Base-by-base conservation (phyloP, 2,888 invertebrate species). In the Calameuta pallipes region DNA sequence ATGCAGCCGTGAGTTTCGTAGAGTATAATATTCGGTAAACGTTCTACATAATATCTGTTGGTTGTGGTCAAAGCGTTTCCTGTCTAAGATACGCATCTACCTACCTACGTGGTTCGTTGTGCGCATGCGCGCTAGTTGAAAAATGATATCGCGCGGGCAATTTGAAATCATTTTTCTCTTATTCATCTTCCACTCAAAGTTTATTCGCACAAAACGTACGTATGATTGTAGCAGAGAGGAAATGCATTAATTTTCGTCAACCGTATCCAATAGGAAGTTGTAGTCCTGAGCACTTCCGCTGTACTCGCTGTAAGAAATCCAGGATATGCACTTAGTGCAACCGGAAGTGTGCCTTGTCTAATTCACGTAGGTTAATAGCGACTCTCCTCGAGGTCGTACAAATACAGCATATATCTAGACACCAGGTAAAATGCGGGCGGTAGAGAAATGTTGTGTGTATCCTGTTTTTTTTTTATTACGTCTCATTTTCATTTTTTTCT, bases 321-420 rank as follows among this genome's bases (percentile, higher is more conserved):
- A 76, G 84, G 83, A 82, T 83, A 82, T 81, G 84, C 86, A 86
- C 85, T 88, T 84, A 84, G 81, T 75, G 75, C 76, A 83, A 80
- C 80, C 86, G 87, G 87, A 88, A 88, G 85, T 79, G 83, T 77
- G 80, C 70, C 85, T 84, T 83, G 85, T 85, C 85, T 83, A 86
- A 88, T 87, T 87, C 85, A 86, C 86, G 80, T 82, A 56, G 9
- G 56, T 56, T 56, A 56, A 56, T 6, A 56, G 56, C 56, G 56
- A 23, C 23, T 15, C 56, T 23, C 56, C 56, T 41, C 41, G 15
- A 56, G 23, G 56, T 23, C 2, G 2, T 23, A 56, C 56, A 56
- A 9, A 56, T 23, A 23, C 23, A 23, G 9, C 15, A 23, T 41
- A 41, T 41, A 41, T 41, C 4, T 37, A 41, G 6, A 23, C 41